Base-by-base conservation (phyloP, 1,140 invertebrate genomes). In the Araneus ventricosus region DNA sequence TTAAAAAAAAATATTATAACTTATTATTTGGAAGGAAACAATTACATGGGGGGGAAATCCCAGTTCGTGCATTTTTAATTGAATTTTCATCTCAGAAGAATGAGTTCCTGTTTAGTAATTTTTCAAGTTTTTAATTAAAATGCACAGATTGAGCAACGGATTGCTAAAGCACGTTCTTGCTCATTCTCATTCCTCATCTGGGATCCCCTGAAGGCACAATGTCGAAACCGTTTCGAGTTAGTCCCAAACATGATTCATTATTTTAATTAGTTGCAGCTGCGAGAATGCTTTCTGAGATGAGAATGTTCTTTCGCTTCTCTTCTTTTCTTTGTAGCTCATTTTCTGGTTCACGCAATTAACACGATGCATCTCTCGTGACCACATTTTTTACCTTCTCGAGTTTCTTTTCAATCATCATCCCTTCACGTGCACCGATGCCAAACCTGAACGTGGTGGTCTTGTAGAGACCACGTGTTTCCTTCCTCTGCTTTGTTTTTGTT, bases 181-280 rank as follows among this genome's bases (percentile, higher is more conserved):
- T 63, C 59, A 63, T n/a, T 63, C n/a, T 22, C 59, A 24, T 20
- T 75, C 30, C 30, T 37, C 6, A 37, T 20, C 30, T 20, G 27
- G 20, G 4, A 37, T 75, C 14, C 14, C 34, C 17, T 37, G 27
- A 30, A 75, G 34, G n/a, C 70, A 22, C 30, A 20, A 37, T 75
- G 70, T 75, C 30, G 70, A 75, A 75, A 75, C 34, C 67, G 34
- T 75, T 34, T 75, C 70, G 17, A 75, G 22, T 75, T 37, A 37
- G 30, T 6, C 4, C 14, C 30, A 17, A 34, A 75, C 30, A 75
- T 75, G 70, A 75, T 75, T 75, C 70, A 75, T 75, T 34, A 30
- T 34, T 75, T 75, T 75, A 75, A 75, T 75, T 75, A 75, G 30
- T 75, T 75, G 70, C 70, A 75, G 70, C 70, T 75, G 70, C 30